A percentile compares a stretch with the other conserved stretches of the same genome.
Evolutionary conservation across 2,797 vertebrate species (phyloP).

Genomic region (Lycodopsis pacificus): DNA sequence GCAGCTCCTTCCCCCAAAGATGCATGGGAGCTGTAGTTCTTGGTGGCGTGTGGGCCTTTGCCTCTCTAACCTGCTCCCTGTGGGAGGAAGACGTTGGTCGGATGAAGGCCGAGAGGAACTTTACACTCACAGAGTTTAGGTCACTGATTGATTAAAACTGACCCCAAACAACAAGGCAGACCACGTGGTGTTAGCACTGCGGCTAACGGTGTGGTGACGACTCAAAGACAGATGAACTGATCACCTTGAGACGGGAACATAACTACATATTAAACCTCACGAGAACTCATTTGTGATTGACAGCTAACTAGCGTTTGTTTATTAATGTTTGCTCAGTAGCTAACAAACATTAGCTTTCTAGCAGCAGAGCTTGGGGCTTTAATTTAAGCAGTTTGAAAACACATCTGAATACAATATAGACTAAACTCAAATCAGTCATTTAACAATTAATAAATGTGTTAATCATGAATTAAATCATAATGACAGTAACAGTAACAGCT

Average conservation of each 20-base stretch:
- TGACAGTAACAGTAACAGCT: too few species aligned
- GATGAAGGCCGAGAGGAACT: not conserved
- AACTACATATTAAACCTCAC: not conserved
- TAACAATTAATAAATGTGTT: too few species aligned
- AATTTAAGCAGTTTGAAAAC: not conserved
- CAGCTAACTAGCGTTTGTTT: not conserved
- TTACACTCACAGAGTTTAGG: conserved; percentile 18
- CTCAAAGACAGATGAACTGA: not conserved
- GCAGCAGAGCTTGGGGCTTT: not conserved
- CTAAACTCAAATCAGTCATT: too few species aligned
- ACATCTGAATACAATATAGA: too few species aligned
- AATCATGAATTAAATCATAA: too few species aligned
- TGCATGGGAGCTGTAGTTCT: conserved; percentile 21
- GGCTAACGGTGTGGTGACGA: not conserved
- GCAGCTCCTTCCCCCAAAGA: too few species aligned
- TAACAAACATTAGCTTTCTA: not conserved
- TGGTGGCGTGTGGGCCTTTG: not conserved
- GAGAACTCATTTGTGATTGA: not conserved
- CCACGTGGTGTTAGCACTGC: not conserved
- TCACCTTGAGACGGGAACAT: not conserved
- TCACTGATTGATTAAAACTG: not conserved
- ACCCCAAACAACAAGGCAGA: not conserved
- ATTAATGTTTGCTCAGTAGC: not conserved
- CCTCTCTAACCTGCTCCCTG: conserved; percentile 16
- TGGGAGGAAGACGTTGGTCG: conserved; percentile 12